Evolutionary conservation across 2,113 vertebrate genomes (phyloP).

Genomic region (Gymnobelideus leadbeateri): DNA sequence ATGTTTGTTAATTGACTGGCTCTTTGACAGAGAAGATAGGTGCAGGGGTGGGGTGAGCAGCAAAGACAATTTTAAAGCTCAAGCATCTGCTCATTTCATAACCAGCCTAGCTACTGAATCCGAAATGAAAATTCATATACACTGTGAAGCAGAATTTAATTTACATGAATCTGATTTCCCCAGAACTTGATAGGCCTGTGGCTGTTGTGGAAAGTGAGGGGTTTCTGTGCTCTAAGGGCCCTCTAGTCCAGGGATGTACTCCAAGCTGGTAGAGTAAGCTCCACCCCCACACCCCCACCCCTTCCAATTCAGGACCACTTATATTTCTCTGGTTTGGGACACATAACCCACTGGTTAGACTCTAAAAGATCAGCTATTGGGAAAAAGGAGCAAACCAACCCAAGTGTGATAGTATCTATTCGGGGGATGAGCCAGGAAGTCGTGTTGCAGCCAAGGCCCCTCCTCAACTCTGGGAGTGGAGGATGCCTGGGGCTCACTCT

Average conservation of each 20-base stretch:
- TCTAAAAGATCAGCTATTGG: neutral
- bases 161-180: neutral
- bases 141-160: neutral
- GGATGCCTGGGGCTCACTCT: slow-evolving; percentile 65
- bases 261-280: neutral
- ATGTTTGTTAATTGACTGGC: neutral
- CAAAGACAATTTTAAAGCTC: neutral
- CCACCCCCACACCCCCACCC: neutral
- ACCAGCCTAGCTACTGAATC: neutral
- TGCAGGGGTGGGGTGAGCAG: neutral
- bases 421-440: slow-evolving; percentile 47
- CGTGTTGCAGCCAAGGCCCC: slow-evolving; percentile 48
- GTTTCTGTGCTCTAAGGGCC: neutral
- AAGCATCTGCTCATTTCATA: neutral
- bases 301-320: neutral
- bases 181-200: neutral
- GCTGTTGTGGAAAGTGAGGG: neutral
- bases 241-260: neutral
- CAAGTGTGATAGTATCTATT: slow-evolving; percentile 41
- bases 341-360: neutral
- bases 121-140: neutral
- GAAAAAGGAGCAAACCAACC: neutral
- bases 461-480: slow-evolving; percentile 37
- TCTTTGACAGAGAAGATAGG: neutral
- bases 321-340: neutral